Base-by-base conservation (phyloP, 1,140 invertebrate genomes). In the Drosophila littoralis region DNA sequence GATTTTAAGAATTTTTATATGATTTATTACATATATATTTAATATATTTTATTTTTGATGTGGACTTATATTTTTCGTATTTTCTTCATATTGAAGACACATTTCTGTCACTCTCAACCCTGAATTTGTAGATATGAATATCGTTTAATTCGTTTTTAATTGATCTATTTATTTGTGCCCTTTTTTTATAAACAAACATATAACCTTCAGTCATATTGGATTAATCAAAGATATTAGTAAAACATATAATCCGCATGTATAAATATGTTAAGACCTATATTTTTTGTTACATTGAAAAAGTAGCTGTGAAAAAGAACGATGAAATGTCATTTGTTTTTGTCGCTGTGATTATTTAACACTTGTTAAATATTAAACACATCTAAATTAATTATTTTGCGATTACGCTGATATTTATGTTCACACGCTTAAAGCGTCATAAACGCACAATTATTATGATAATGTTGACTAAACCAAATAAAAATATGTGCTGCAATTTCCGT, bases 351-450 rank as follows among this genome's bases (percentile, higher is more conserved):
- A 6, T n/a, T 42, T 13, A 13, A 42, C 40, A 28, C 9, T 38
- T 55, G 12, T 38, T 22, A 38, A 38, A 55, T 38, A 12, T 38
- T 61, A 22, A 43, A 48, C 22, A 7, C 17, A 32, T 50, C 52
- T 70, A 51, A 77, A 69, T 75, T 60, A 75, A 75, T 77, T 75
- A 75, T 65, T 54, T 45, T n/a, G 52, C 36, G 54, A 52, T 75
- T 77, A 77, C 65, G 36, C 40, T 63, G 42, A 32, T 69, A 77
- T 77, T 77, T 69, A 77, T 77, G 52, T 59, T 59, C 45, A 73
- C 33, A 57, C 40, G 45, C 35, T 51, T 57, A 57, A 66, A 61
- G 57, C 45, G 42, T 32, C 45, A 69, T 74, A 75, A 60, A 50
- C 32, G 42, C 48, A 28, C 36, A 61, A 72, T 61, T 72, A 67